Evolutionary conservation across 2,888 invertebrate genomes (phyloP).

Genomic region (Macropis europaea): DNA sequence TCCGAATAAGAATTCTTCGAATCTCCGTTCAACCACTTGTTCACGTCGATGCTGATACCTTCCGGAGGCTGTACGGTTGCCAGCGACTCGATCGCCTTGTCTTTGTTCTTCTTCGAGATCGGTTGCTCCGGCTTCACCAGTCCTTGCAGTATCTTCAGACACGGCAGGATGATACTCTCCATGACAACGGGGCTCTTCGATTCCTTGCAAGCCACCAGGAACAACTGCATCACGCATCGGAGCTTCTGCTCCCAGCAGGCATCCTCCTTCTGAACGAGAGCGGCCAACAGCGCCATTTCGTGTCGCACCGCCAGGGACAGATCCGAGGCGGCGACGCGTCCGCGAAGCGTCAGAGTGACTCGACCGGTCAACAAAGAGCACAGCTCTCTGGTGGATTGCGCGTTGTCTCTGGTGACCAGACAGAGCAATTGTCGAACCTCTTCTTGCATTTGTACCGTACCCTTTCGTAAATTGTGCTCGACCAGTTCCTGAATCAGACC

Average conservation of each 20-base stretch:
- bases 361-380: constrained; percentile 91
- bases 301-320: constrained; percentile 90
- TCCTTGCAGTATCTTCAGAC: constrained; percentile 93
- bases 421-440: constrained; percentile 95
- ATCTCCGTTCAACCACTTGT: constrained; percentile 88
- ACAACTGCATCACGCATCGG: constrained; percentile 92
- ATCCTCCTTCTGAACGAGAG: constrained; percentile 94
- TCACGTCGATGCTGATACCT: constrained; percentile 86
- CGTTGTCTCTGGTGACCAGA: constrained; percentile 92
- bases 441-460: constrained; percentile 90
- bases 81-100: constrained; percentile 81
- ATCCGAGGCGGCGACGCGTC: constrained; percentile 88
- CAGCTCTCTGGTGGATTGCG: constrained; percentile 90
- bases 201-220: constrained; percentile 88
- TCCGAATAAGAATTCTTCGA: constrained; percentile 85
- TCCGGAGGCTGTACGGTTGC: constrained; percentile 82
- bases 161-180: constrained; percentile 95
- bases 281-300: constrained; percentile 93
- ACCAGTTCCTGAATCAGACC: constrained; percentile 94
- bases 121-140: constrained; percentile 87
- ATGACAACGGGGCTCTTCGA: constrained; percentile 92
- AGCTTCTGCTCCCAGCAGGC: constrained; percentile 97
- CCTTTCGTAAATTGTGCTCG: constrained; percentile 93
- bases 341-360: constrained; percentile 90
- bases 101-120: constrained; percentile 82